Evolutionary conservation across 2,797 vertebrate genomes (phyloP), one percentile per base, ranked within the genome.

Genomic region (Ispidina picta): DNA sequence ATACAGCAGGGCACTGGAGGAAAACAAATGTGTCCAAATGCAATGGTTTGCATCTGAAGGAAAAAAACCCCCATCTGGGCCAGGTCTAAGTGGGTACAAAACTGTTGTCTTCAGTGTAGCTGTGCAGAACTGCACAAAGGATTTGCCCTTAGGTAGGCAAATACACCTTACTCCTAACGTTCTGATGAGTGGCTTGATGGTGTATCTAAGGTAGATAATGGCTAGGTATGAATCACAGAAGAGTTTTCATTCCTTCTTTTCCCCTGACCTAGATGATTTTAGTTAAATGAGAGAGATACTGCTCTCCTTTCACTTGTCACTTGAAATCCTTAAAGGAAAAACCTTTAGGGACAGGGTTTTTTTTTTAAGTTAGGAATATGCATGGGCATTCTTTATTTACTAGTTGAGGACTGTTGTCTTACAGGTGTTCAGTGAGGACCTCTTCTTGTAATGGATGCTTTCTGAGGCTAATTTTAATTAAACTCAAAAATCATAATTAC

Each of bases 401-500:
- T 62, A 52, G 23, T 31, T 0, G 1, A 84, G 51, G 48, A 68
- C 49, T 74, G 46, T 26, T 74, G 37, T 80, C 25, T 91, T 64
- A 62, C 48, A 15, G 29, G 62, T 74, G 51, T 84, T 91, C 64
- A 63, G 28, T 65, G 78, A 93, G 65, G 69, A 77, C 54, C 72
- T 91, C 89, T 85, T 77, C 83, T 90, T 91, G 39, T 90, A 93
- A 93, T 52, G 69, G 68, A 63, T 64, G 37, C 46, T 93, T 95
- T 95, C 65, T 0, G 7, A 90, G 58, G 64, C 35, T 83, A 82
- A 91, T 88, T 93, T 95, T 93, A 91, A 91, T 90, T 91, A 94
- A 88, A 80, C 20, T 7, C 71, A 92, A 95, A 92, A 91, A 69
- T 77, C 22, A 21, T 88, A 92, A 91, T 93, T 96, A 62, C 51